A percentile compares a stretch with the other conserved stretches of the same genome.
These are phyloP conservation scores for Cerastoderma edule DNA, from an alignment of 2,888 invertebrate genomes.

Conservation along the genomic window DNA sequence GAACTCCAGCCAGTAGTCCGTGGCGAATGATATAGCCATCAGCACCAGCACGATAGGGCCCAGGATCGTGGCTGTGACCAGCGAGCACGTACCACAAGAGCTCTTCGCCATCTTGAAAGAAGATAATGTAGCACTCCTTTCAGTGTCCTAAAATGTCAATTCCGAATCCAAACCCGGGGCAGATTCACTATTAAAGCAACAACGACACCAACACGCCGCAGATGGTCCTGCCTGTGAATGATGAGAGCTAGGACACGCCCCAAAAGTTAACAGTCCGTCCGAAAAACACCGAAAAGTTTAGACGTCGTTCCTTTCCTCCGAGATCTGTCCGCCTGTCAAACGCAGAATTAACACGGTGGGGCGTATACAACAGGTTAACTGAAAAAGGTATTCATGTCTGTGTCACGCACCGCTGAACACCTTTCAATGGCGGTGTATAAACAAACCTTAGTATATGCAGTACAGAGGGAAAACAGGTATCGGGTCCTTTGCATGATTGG, in stretches of 20 bases:
- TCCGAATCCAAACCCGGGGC: neutral
- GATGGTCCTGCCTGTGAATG: neutral
- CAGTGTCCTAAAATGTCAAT: neutral
- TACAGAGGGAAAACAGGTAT: too few relatives aligned
- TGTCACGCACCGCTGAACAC: slow-evolving; percentile 1
- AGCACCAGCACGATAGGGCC: slow-evolving; percentile 74
- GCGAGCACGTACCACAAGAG: slow-evolving; percentile 62
- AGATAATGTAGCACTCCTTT: neutral
- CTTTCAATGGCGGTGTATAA: slow-evolving; percentile 17
- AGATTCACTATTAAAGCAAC: neutral
- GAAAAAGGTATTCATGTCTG: slow-evolving; percentile 2
- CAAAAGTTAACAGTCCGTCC: slow-evolving; percentile 11
- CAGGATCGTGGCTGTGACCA: slow-evolving; percentile 69
- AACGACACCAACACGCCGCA: neutral
- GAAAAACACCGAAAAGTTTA: slow-evolving; percentile 1
- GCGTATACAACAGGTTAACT: slow-evolving; percentile 15
- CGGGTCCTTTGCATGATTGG: too few relatives aligned
- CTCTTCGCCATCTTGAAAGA: slow-evolving; percentile 54
- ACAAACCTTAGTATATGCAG: too few relatives aligned
- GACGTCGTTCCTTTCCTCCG: neutral
- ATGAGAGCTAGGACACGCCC: neutral
- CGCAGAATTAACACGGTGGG: neutral
- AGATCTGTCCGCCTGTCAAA: slow-evolving; percentile 10
- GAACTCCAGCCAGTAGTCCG: slow-evolving; percentile 78
- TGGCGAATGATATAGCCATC: slow-evolving; percentile 77